Percentiles rank a stretch among this genome's conserved stretches.
Evolutionary conservation across 2,113 vertebrate species (phyloP).

Genomic region (Triplophysa siluroides): DNA sequence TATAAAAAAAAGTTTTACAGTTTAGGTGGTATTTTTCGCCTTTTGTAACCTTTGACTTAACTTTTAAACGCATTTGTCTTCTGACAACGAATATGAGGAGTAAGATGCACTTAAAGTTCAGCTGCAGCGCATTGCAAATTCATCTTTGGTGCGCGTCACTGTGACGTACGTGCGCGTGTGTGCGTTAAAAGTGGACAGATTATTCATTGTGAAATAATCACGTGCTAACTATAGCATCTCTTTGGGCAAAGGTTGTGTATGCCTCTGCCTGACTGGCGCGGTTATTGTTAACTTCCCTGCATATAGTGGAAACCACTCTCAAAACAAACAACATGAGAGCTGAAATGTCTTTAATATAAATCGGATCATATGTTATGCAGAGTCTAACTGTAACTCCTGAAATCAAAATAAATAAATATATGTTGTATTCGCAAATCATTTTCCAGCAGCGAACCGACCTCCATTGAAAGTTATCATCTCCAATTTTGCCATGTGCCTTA

Average conservation of each 20-base stretch:
- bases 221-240: background rate
- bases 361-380: too few species aligned
- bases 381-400: too few species aligned
- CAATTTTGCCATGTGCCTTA: background rate
- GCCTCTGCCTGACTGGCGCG: constrained; percentile 34
- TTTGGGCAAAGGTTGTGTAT: background rate
- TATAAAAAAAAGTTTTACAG: too few species aligned
- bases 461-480: background rate
- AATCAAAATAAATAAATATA: too few species aligned
- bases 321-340: too few species aligned
- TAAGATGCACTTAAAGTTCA: background rate
- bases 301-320: constrained; percentile 11
- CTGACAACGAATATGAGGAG: background rate
- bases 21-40: too few species aligned
- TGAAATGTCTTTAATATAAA: too few species aligned
- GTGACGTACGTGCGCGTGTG: background rate
- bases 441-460: too few species aligned
- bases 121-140: background rate
- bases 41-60: background rate
- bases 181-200: background rate
- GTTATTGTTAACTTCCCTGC: constrained; percentile 11
- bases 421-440: too few species aligned
- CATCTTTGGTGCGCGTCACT: background rate
- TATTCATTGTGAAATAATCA: too few species aligned
- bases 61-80: background rate